Percentiles rank a stretch among this genome's conserved stretches.
phyloP scores from a whole-genome alignment of 2,113 vertebrate genomes.

The Serilophus lunatus region DNA sequence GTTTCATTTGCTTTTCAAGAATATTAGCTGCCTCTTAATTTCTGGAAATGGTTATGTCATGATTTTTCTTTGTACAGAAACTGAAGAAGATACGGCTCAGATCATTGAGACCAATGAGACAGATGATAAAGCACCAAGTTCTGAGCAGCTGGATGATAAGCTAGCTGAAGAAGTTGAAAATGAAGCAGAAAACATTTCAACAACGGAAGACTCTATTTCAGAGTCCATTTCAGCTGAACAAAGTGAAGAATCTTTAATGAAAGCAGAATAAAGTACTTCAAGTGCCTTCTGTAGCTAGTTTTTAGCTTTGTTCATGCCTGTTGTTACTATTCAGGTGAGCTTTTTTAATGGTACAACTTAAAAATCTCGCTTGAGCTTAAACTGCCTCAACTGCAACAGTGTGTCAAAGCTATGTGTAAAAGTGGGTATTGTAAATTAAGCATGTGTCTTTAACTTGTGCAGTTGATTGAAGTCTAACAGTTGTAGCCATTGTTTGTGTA shows the following conservation, averaged over 20 bases:
- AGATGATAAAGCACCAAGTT: conserved; percentile 28
- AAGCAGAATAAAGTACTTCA: conserved; percentile 82
- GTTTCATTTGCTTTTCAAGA: background rate
- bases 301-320: conserved; percentile 72
- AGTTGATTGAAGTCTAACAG: conserved; percentile 57
- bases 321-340: conserved; percentile 71
- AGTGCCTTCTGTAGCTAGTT: conserved; percentile 74
- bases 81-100: conserved; percentile 47
- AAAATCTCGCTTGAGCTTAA: conserved; percentile 64
- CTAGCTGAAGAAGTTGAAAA: conserved; percentile 49
- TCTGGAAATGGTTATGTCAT: background rate
- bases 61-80: conserved; percentile 50
- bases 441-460: conserved; percentile 46
- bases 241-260: conserved; percentile 78
- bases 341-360: conserved; percentile 38
- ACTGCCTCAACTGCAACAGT: conserved; percentile 59
- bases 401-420: conserved; percentile 42
- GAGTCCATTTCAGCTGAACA: conserved; percentile 69
- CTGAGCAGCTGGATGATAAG: conserved; percentile 51
- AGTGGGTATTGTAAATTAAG: conserved; percentile 52
- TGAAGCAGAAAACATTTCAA: conserved; percentile 46
- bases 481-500: conserved; percentile 31
- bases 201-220: conserved; percentile 16
- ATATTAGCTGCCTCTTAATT: background rate
- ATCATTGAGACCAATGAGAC: conserved; percentile 20